These are phyloP conservation scores for Phaethornis superciliosus DNA, from an alignment of 2,113 vertebrate genomes.

Conservation along the genomic window DNA sequence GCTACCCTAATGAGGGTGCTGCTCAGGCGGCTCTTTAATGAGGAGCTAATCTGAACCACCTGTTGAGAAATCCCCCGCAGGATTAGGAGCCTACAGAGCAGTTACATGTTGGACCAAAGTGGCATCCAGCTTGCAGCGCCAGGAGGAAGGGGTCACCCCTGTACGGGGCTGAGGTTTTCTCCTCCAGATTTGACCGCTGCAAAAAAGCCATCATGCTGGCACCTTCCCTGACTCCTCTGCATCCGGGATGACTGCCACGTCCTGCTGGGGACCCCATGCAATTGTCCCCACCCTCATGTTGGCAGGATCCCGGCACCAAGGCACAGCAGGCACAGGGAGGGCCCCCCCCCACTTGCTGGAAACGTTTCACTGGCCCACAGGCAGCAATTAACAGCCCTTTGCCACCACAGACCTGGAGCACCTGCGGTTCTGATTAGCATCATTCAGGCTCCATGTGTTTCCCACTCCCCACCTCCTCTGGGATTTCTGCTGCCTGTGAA, in stretches of 20 bases:
- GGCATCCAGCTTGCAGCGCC: background rate
- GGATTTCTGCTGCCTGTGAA: constrained; percentile 50
- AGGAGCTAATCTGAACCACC: constrained; percentile 71
- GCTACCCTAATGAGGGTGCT: constrained; percentile 62
- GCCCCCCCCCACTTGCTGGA: background rate
- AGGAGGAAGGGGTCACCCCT: background rate
- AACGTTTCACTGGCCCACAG: constrained; percentile 35
- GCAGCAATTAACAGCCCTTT: constrained; percentile 62
- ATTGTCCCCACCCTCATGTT: background rate
- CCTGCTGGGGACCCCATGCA: background rate
- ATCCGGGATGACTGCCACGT: background rate
- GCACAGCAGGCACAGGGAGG: background rate
- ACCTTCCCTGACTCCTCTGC: background rate
- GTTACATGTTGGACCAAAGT: background rate
- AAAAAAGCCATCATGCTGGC: background rate
- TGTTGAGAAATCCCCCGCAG: constrained; percentile 52
- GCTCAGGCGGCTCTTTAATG: constrained; percentile 53
- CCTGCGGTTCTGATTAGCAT: constrained; percentile 62
- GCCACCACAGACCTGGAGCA: constrained; percentile 13
- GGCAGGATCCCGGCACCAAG: background rate
- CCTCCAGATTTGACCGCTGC: background rate
- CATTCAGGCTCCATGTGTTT: constrained; percentile 68
- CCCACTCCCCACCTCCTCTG: constrained; percentile 50
- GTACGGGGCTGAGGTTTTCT: background rate
- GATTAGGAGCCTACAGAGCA: constrained; percentile 11